A percentile compares a stretch with the other conserved stretches of the same genome.
Conservation (phyloP, 2,113 vertebrate genomes). For the Euleptes europaea region DNA sequence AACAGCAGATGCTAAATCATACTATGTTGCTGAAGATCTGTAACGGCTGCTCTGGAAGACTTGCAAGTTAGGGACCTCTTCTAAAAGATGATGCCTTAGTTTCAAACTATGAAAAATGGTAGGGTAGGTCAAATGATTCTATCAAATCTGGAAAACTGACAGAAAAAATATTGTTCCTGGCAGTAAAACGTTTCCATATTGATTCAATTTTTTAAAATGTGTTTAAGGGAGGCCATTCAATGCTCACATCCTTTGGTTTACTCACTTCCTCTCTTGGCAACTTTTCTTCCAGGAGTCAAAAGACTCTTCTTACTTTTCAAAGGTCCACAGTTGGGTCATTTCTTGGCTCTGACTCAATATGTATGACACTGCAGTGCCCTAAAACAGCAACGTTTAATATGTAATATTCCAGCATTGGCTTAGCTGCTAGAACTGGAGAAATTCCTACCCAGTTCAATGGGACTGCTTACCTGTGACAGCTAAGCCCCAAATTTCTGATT, state of each 20-base stretch:
- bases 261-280: slow-evolving; percentile 32
- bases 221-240: slow-evolving; percentile 29
- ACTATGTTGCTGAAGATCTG: background rate
- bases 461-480: background rate
- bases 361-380: background rate
- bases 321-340: rapidly evolving
- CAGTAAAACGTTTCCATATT: slow-evolving; percentile 21
- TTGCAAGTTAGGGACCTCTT: background rate
- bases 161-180: slow-evolving; percentile 43
- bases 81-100: background rate
- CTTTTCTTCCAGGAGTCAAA: background rate
- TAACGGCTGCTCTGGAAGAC: background rate
- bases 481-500: background rate
- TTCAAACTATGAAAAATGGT: rapidly evolving
- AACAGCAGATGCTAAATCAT: background rate
- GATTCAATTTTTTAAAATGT: slow-evolving; percentile 41
- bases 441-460: rapidly evolving
- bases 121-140: background rate
- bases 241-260: slow-evolving; percentile 40
- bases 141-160: slow-evolving; percentile 30
- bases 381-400: background rate
- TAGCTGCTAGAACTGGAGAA: background rate
- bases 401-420: background rate
- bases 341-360: background rate
- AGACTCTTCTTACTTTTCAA: slow-evolving; percentile 1